Percentiles rank a stretch among this genome's conserved stretches.
Conservation (phyloP, 1,140 invertebrate genomes). For the Lucilia sericata region DNA sequence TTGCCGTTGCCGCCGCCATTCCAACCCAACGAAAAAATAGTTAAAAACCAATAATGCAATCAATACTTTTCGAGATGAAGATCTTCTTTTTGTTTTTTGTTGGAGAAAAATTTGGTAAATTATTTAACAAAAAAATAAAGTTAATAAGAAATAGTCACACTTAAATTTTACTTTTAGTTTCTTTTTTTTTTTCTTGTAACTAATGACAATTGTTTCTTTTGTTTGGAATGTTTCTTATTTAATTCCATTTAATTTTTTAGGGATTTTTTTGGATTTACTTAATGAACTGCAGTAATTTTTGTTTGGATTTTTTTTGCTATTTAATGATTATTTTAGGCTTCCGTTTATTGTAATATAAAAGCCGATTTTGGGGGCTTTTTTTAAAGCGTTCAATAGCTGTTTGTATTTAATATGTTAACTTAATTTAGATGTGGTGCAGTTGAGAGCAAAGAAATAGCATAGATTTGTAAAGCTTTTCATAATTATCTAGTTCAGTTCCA, state of each 20-base stretch:
- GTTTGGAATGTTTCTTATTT: too few species aligned
- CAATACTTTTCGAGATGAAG: neutral
- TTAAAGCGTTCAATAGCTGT: neutral
- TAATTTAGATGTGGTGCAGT: neutral
- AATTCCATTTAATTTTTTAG: conserved; percentile 1
- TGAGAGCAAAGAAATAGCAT: neutral
- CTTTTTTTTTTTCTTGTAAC: neutral
- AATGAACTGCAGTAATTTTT: neutral
- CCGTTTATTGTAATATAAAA: conserved; percentile 2
- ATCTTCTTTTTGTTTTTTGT: neutral
- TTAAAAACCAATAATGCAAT: neutral
- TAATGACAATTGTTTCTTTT: neutral
- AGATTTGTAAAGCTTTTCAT: too few species aligned
- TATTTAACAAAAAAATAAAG: neutral
- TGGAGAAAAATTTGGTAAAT: neutral
- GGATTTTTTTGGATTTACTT: neutral
- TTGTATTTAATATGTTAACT: neutral
- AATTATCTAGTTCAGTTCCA: too few species aligned
- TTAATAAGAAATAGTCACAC: conserved; percentile 12
- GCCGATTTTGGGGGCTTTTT: neutral
- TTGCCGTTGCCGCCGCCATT: too few species aligned
- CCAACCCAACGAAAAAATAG: neutral
- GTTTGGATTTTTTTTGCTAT: neutral
- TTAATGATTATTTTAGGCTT: conserved; percentile 13
- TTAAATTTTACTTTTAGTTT: conserved; percentile 18